These are phyloP conservation scores for Mylabris sibirica DNA, from an alignment of 2,888 invertebrate genomes.

Conservation along the genomic window DNA sequence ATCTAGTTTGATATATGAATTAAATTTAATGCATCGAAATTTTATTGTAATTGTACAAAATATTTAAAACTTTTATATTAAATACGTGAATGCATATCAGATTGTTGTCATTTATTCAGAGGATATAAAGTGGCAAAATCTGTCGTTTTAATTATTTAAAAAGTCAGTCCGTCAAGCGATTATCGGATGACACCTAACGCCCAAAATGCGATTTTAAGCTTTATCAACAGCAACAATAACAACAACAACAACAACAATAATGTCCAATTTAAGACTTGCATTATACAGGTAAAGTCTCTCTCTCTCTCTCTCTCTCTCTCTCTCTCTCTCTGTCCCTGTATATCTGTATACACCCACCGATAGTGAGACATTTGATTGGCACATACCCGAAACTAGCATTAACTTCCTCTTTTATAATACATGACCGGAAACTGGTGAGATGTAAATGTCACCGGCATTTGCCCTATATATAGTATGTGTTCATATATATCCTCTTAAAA, in stretches of 20 bases:
- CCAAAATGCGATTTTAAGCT: not conserved
- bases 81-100: not conserved
- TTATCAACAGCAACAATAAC: too few species aligned
- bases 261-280: not conserved
- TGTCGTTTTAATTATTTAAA: conserved; percentile 49
- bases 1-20: not conserved
- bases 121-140: conserved; percentile 40
- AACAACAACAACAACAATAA: not conserved
- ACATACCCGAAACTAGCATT: conserved; percentile 57
- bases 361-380: conserved; percentile 54
- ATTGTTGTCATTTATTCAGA: not conserved
- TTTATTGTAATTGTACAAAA: not conserved
- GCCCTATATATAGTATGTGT: conserved; percentile 24
- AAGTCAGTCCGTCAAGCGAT: conserved; percentile 12
- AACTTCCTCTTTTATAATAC: conserved; percentile 55
- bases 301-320: not conserved
- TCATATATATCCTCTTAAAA: conserved; percentile 30
- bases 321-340: not conserved
- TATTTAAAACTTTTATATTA: not conserved
- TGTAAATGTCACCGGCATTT: conserved; percentile 51
- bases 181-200: not conserved
- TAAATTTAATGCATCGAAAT: not conserved
- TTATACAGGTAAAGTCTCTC: not conserved
- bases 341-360: conserved; percentile 18
- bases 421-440: conserved; percentile 50